Evolutionary conservation across 2,888 invertebrate species (phyloP).

Genomic region (Cerceris rybyensis): DNA sequence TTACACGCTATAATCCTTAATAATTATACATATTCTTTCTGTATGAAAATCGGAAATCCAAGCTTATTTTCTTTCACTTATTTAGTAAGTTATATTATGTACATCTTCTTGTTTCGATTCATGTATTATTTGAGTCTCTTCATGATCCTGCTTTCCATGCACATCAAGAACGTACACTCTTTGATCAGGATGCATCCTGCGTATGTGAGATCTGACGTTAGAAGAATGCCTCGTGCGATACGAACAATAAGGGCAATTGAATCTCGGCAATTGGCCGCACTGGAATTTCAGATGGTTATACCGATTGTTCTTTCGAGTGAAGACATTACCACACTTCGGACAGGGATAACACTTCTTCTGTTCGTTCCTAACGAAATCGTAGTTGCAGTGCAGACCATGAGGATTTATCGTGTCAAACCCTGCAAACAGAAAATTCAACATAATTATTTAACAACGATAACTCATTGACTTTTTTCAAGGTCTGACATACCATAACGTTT

Average conservation of each 20-base stretch:
- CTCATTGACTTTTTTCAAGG: not conserved
- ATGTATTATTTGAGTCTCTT: constrained; percentile 9
- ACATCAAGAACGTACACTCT: constrained; percentile 75
- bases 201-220: constrained; percentile 77
- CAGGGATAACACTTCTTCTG: constrained; percentile 66
- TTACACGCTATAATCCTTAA: too few relatives aligned
- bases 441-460: constrained; percentile 24
- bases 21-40: too few relatives aligned
- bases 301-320: constrained; percentile 77
- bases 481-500: not conserved
- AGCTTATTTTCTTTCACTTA: too few relatives aligned
- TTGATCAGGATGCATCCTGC: constrained; percentile 73
- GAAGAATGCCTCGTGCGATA: constrained; percentile 79
- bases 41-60: too few relatives aligned
- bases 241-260: constrained; percentile 79
- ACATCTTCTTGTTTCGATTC: too few relatives aligned
- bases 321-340: constrained; percentile 75
- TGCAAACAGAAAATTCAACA: constrained; percentile 59
- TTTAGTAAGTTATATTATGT: too few relatives aligned
- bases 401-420: constrained; percentile 26
- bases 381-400: constrained; percentile 24
- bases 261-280: constrained; percentile 79
- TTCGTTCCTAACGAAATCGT: constrained; percentile 27
- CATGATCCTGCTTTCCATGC: not conserved
- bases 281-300: constrained; percentile 78